phyloP scores from a whole-genome alignment of 1,140 invertebrate species.

The Drosophila arizonae region DNA sequence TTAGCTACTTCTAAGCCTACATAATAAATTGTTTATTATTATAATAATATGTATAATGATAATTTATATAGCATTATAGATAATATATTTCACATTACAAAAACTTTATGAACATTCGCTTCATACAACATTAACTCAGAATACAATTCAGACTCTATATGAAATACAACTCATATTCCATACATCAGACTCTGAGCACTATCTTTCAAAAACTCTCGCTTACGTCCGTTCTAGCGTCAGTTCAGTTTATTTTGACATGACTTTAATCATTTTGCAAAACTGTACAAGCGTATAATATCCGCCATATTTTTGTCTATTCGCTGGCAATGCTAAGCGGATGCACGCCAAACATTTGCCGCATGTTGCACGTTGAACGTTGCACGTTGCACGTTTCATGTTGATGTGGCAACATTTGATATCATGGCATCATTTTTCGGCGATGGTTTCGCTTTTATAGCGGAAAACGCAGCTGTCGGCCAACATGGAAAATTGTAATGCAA shows the following conservation, averaged over 20 bases:
- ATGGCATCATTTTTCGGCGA: slow-evolving; percentile 52
- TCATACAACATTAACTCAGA: too few relatives aligned
- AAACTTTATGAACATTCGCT: too few relatives aligned
- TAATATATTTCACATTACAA: too few relatives aligned
- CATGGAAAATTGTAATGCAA: slow-evolving; percentile 61
- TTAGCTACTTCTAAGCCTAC: too few relatives aligned
- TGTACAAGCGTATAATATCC: background rate
- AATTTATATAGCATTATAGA: too few relatives aligned
- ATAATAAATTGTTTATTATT: too few relatives aligned
- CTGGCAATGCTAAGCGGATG: background rate
- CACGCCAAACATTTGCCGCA: background rate
- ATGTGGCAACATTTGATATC: slow-evolving; percentile 40
- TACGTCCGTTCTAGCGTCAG: background rate
- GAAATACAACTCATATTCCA: too few relatives aligned
- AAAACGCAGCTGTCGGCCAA: slow-evolving; percentile 45
- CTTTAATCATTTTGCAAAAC: background rate
- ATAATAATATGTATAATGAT: too few relatives aligned
- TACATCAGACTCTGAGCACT: too few relatives aligned
- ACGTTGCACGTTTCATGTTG: slow-evolving; percentile 54
- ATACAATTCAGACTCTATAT: too few relatives aligned
- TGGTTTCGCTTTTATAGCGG: slow-evolving; percentile 38
- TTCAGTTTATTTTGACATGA: background rate
- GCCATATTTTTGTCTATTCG: background rate
- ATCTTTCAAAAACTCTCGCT: background rate
- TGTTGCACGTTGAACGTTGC: slow-evolving; percentile 52